Evolutionary conservation across 2,113 vertebrate species (phyloP).

Genomic region (Columba livia): DNA sequence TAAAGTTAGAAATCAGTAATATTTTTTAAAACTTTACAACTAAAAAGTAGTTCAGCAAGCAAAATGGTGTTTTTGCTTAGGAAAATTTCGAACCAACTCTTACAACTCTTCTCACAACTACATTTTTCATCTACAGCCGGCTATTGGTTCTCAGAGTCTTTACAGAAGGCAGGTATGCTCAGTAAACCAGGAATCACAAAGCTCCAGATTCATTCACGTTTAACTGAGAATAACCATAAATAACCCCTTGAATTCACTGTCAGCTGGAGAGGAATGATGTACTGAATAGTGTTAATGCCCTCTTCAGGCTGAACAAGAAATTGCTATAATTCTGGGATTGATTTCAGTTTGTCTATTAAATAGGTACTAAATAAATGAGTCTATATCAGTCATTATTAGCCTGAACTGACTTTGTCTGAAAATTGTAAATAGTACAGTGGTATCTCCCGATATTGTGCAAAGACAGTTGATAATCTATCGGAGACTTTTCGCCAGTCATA

Average conservation of each 20-base stretch:
- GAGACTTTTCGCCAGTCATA: not conserved
- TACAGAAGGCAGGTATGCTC: not conserved
- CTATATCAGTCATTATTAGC: not conserved
- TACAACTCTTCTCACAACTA: not conserved
- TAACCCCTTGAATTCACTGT: not conserved
- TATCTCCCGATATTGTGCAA: not conserved
- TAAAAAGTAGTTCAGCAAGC: not conserved
- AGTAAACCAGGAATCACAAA: not conserved
- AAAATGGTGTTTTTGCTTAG: not conserved
- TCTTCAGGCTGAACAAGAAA: constrained; percentile 40
- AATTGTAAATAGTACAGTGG: not conserved
- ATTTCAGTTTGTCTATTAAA: not conserved
- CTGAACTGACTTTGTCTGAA: not conserved
- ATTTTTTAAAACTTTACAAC: not conserved
- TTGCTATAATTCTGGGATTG: not conserved
- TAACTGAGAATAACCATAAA: not conserved
- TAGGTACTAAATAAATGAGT: not conserved
- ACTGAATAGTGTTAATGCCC: constrained; percentile 23
- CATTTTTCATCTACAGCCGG: not conserved
- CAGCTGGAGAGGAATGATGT: not conserved
- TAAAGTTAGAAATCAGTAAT: not conserved
- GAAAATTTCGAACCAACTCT: not conserved
- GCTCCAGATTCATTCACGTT: not conserved
- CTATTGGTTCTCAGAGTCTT: not conserved
- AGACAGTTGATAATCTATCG: not conserved